These are phyloP conservation scores for Nixonia krombeini DNA, from an alignment of 1,140 invertebrate genomes.

Conservation along the genomic window DNA sequence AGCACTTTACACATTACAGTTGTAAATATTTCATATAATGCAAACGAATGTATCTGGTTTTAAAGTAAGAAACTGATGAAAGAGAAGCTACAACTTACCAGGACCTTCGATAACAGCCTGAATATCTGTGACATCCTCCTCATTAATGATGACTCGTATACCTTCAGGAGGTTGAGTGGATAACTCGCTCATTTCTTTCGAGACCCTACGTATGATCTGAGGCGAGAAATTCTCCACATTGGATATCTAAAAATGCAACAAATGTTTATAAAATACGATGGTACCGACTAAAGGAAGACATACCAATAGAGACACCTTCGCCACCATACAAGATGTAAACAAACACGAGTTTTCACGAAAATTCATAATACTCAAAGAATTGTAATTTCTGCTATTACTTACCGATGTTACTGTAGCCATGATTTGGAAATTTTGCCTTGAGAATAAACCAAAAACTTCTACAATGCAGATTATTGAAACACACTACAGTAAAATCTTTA, in stretches of 20 bases:
- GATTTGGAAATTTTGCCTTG: constrained; percentile 20
- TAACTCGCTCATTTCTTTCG: constrained; percentile 87
- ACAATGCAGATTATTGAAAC: constrained; percentile 24
- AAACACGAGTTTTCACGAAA: neutral
- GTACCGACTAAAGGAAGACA: neutral
- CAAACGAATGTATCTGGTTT: no score
- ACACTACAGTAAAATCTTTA: constrained; percentile 58
- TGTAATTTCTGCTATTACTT: constrained; percentile 28
- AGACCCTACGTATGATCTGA: constrained; percentile 89
- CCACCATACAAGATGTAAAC: constrained; percentile 45
- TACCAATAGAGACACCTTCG: constrained; percentile 1
- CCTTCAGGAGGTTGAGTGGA: constrained; percentile 87
- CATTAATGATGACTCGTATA: constrained; percentile 88
- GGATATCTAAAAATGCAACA: constrained; percentile 75
- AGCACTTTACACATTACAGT: neutral
- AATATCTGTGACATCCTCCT: constrained; percentile 93
- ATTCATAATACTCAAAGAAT: neutral
- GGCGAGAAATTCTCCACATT: constrained; percentile 95
- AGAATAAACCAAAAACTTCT: constrained; percentile 21
- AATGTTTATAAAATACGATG: neutral
- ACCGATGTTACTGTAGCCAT: constrained; percentile 66
- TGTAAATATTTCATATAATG: no score
- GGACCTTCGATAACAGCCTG: constrained; percentile 92
- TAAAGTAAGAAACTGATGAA: no score
- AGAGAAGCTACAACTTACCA: constrained; percentile 70